These are phyloP conservation scores for Cololabis saira DNA, from an alignment of 2,113 vertebrate species.

Conservation along the genomic window DNA sequence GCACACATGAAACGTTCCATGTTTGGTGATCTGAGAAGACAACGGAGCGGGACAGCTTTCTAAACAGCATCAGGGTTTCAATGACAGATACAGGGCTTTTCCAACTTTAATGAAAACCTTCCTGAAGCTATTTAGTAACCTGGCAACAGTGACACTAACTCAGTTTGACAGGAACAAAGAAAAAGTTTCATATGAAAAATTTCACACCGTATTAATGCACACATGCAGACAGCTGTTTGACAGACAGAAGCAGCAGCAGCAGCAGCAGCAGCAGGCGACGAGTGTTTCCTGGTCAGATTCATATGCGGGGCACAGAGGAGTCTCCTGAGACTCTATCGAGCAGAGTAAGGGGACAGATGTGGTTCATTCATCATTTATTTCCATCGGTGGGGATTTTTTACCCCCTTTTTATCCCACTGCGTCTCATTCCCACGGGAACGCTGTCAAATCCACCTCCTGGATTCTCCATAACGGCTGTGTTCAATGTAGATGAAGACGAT, in stretches of 20 bases:
- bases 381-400: slow-evolving; percentile 37
- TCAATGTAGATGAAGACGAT: slow-evolving; percentile 12
- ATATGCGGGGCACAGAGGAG: slow-evolving; percentile 1
- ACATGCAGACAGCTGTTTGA: background rate
- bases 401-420: slow-evolving; percentile 11
- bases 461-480: slow-evolving; percentile 29
- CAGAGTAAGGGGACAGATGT: slow-evolving; percentile 58
- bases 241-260: slow-evolving; percentile 7
- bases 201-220: background rate
- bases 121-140: background rate
- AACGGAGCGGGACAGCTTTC: no score
- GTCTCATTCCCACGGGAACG: slow-evolving; percentile 24
- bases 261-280: slow-evolving; percentile 5
- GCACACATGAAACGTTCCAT: no score
- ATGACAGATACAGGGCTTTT: background rate
- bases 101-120: background rate
- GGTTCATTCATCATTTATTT: slow-evolving; percentile 77
- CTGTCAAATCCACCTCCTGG: background rate
- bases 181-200: slow-evolving; percentile 2
- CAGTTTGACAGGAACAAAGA: background rate
- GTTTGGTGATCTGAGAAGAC: no score
- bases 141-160: background rate
- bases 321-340: slow-evolving; percentile 43
- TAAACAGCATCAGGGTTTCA: no score
- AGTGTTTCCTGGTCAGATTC: slow-evolving; percentile 26